Evolutionary conservation across 2,113 vertebrate genomes (phyloP), one percentile per base, ranked within the genome.

Genomic region (Ondatra zibethicus): DNA sequence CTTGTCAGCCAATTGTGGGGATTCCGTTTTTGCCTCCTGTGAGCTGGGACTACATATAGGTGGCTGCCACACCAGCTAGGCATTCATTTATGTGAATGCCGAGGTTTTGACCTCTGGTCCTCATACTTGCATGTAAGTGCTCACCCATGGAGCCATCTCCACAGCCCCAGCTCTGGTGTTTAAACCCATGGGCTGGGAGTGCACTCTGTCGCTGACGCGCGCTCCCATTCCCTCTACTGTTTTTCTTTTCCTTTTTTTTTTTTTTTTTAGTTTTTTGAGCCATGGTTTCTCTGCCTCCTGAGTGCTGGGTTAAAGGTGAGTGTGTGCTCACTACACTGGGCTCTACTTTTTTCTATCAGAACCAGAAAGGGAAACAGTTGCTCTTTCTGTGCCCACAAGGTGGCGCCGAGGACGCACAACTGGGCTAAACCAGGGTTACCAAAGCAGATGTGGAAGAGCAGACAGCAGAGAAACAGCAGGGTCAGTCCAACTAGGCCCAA

Each of bases 351-450:
- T 29, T 80, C 29, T 75, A 73, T 88, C 92, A 7, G 55, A 89
- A 33, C 78, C 47, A 13, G 76, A 89, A 93, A 87, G 68, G 55
- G 80, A 91, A 63, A 25, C 19, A 7, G 92, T 92, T 73, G 19
- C 23, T 80, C 63, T 66, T 52, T 85, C 36, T 31, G 6, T 65
- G 78, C 39, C 70, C 97, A 93, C 92, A 4, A 97, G 97, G 97
- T 93, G 97, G 93, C 13, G 50, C 68, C 31, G 85, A 75, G 52
- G 70, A 89, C 73, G 39, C 89, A 76, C 4, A 90, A 55, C 47
- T 14, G 3, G 65, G 17, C 75, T 50, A 87, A 66, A 45, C 14
- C 4, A 65, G 66, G 11, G 65, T 27, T 72, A 21, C 33, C 63
- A 42, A 86, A 90, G 78, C 2, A 81, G 42, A 72, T 23, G 55